These are phyloP conservation scores for Bos taurus DNA, from an alignment of 2,113 vertebrate genomes.

Conservation along the genomic window ARS-UCD2.0 NC_037332.1:94077501-94078000, in stretches of 20 bases:
- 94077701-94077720: background rate
- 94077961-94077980: background rate
- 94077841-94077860: background rate
- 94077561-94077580: background rate
- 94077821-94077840: slow-evolving; percentile 15
- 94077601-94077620: background rate
- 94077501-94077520: background rate
- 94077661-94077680: background rate
- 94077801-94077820: background rate
- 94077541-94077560: background rate
- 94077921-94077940: background rate
- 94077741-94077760: background rate
- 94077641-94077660: background rate
- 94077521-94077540: background rate
- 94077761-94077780: background rate
- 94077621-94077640: background rate
- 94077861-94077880: background rate
- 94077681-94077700: background rate
- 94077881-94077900: background rate
- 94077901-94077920: background rate
- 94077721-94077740: background rate
- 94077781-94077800: background rate
- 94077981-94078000: background rate
- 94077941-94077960: background rate
- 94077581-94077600: background rate